phyloP scores from a whole-genome alignment of 2,797 vertebrate species.

The Buphagus erythrorhynchus region DNA sequence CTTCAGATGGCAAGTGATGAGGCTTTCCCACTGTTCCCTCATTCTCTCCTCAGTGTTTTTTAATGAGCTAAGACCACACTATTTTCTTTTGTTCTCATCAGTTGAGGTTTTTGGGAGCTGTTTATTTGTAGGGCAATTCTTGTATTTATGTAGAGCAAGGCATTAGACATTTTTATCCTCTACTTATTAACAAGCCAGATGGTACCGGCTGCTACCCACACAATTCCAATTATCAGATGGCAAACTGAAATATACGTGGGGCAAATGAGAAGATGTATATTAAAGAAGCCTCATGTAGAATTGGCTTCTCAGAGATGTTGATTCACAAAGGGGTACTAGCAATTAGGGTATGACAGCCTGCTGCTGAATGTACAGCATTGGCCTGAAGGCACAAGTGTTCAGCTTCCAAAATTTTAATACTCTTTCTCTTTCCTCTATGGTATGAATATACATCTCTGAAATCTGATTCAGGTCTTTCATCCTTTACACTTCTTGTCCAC shows the following conservation, averaged over 20 bases:
- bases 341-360: slow-evolving; percentile 59
- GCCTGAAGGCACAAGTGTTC: neutral
- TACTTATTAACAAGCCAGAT: slow-evolving; percentile 74
- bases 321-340: slow-evolving; percentile 53
- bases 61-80: slow-evolving; percentile 25
- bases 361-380: neutral
- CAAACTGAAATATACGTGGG: slow-evolving; percentile 70
- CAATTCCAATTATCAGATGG: slow-evolving; percentile 73
- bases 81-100: slow-evolving; percentile 63
- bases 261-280: slow-evolving; percentile 69
- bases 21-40: slow-evolving; percentile 14
- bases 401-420: slow-evolving; percentile 17
- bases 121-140: slow-evolving; percentile 70
- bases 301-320: slow-evolving; percentile 55
- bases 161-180: slow-evolving; percentile 73
- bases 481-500: neutral
- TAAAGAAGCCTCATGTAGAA: slow-evolving; percentile 55
- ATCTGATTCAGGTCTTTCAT: neutral
- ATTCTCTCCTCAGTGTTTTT: slow-evolving; percentile 22
- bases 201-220: slow-evolving; percentile 70
- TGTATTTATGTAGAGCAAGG: slow-evolving; percentile 70
- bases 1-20: slow-evolving; percentile 29
- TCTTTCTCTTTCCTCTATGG: neutral
- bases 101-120: slow-evolving; percentile 56
- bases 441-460: neutral